Percentiles rank a stretch among this genome's conserved stretches.
Evolutionary conservation across 1,140 invertebrate species (phyloP).

Genomic region (Drosophila repleta): DNA sequence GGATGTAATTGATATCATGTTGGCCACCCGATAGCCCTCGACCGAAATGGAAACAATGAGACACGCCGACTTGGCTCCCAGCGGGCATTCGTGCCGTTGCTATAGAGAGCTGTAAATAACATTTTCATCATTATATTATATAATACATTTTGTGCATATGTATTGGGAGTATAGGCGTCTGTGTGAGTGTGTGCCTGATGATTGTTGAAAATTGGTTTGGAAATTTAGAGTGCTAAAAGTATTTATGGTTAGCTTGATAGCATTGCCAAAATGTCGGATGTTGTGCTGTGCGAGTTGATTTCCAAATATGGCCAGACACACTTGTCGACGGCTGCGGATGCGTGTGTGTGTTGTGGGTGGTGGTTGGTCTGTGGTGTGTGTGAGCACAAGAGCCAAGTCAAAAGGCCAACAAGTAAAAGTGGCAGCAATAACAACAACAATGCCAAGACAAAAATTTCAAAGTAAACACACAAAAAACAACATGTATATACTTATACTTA

Average conservation of each 20-base stretch:
- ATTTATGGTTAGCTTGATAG: slow-evolving; percentile 78
- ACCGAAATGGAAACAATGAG: slow-evolving; percentile 33
- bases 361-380: slow-evolving; percentile 5
- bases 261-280: slow-evolving; percentile 49
- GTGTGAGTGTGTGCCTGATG: slow-evolving; percentile 16
- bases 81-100: slow-evolving; percentile 26
- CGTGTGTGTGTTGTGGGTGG: background rate
- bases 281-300: slow-evolving; percentile 51
- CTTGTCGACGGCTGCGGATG: slow-evolving; percentile 24
- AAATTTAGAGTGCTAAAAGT: slow-evolving; percentile 74
- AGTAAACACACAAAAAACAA: slow-evolving; percentile 36
- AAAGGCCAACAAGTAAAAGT: slow-evolving; percentile 40
- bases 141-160: slow-evolving; percentile 23
- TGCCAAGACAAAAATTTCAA: slow-evolving; percentile 30
- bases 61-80: slow-evolving; percentile 1
- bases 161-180: background rate
- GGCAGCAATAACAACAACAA: slow-evolving; percentile 39
- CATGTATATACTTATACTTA: slow-evolving; percentile 20
- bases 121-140: slow-evolving; percentile 78
- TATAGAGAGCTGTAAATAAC: slow-evolving; percentile 71
- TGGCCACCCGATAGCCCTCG: slow-evolving; percentile 20
- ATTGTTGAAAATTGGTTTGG: slow-evolving; percentile 68
- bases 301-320: slow-evolving; percentile 20
- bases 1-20: slow-evolving; percentile 73
- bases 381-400: slow-evolving; percentile 23